These are phyloP conservation scores for Drosophila auraria DNA, from an alignment of 1,140 invertebrate species.

Conservation along the genomic window DNA sequence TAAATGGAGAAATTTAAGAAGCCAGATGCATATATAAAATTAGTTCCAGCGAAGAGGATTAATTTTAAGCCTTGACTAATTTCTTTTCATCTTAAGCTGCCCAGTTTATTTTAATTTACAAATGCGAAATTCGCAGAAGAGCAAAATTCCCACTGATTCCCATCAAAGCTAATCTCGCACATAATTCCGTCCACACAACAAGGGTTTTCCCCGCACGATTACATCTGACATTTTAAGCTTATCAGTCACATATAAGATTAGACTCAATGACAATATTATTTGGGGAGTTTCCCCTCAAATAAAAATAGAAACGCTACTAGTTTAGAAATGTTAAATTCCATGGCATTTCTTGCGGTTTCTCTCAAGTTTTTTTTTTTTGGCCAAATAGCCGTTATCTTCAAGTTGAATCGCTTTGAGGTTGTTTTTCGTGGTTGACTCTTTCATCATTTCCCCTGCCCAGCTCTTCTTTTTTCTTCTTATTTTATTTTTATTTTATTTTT, in stretches of 20 bases:
- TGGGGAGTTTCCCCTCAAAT: constrained; percentile 1
- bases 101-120: neutral
- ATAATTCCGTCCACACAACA: neutral
- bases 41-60: neutral
- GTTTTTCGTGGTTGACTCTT: constrained; percentile 50
- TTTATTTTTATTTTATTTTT: constrained; percentile 31
- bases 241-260: constrained; percentile 13
- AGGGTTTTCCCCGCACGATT: constrained; percentile 1
- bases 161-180: neutral
- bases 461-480: constrained; percentile 14
- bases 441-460: constrained; percentile 48
- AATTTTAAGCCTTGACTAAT: constrained; percentile 1
- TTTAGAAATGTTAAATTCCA: constrained; percentile 13
- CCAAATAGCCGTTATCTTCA: constrained; percentile 62
- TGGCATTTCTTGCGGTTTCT: constrained; percentile 4
- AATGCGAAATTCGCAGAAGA: constrained; percentile 3
- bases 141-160: neutral
- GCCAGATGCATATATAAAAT: neutral
- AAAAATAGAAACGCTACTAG: neutral
- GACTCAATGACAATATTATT: neutral
- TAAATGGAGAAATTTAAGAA: neutral
- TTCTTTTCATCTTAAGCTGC: neutral
- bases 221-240: constrained; percentile 4
- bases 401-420: constrained; percentile 69
- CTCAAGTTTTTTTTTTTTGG: neutral